Evolutionary conservation across 1,140 invertebrate species (phyloP).

Genomic region (Drosophila mayri): DNA sequence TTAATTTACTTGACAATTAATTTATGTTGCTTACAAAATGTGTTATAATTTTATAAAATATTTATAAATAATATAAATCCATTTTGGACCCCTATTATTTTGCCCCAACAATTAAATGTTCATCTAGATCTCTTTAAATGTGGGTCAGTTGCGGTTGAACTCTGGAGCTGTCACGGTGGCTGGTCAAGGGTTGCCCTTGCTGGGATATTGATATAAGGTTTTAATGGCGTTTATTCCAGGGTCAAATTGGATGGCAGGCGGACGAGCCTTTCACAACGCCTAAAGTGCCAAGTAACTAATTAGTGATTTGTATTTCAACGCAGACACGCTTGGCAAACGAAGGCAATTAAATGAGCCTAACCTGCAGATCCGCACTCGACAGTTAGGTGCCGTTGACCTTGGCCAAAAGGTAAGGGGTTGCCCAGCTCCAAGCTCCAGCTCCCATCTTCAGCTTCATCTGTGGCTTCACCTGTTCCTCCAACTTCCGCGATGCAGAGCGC

Average conservation of each 20-base stretch:
- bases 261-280: conserved; percentile 65
- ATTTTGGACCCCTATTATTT: background rate
- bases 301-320: conserved; percentile 74
- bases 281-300: conserved; percentile 67
- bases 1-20: background rate
- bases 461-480: conserved; percentile 5
- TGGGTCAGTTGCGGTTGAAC: conserved; percentile 47
- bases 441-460: conserved; percentile 7
- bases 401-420: conserved; percentile 69
- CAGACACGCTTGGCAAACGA: conserved; percentile 70
- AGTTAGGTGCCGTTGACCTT: conserved; percentile 79
- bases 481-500: conserved; percentile 52
- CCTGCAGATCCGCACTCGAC: conserved; percentile 42
- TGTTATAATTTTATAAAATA: background rate
- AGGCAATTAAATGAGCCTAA: conserved; percentile 61
- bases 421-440: background rate
- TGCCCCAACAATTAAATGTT: background rate
- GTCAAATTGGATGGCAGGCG: conserved; percentile 44
- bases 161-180: conserved; percentile 58
- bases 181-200: conserved; percentile 55
- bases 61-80: background rate
- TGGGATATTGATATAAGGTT: conserved; percentile 23
- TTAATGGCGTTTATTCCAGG: conserved; percentile 41
- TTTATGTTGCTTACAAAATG: background rate
- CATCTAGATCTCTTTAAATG: conserved; percentile 16